Evolutionary conservation across 2,888 invertebrate genomes (phyloP).

Genomic region (Drosophila kambysellisi): DNA sequence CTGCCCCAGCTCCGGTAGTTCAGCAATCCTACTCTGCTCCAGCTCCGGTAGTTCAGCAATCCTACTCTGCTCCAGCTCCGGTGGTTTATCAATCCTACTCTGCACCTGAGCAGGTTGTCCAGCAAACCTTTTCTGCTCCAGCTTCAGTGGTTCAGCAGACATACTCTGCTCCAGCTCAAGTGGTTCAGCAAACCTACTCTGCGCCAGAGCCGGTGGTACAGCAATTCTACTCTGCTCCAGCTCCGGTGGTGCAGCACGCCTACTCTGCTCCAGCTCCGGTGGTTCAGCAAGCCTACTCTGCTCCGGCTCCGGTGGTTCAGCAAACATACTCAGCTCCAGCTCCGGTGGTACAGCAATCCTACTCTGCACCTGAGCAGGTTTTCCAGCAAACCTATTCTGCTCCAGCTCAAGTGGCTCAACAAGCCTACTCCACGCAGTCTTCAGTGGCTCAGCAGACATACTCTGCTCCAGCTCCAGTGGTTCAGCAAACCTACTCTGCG

Average conservation of each 20-base stretch:
- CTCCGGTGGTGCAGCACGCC: neutral
- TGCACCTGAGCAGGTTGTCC: neutral
- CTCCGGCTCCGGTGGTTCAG: neutral
- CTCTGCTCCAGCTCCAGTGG: neutral
- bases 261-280: neutral
- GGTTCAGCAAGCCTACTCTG: neutral
- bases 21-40: neutral
- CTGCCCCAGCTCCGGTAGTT: neutral
- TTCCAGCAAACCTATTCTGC: neutral
- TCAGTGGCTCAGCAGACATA: neutral
- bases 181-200: neutral
- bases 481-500: conserved; percentile 1
- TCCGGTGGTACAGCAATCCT: neutral
- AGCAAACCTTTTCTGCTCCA: neutral
- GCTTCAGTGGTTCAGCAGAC: neutral
- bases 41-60: neutral
- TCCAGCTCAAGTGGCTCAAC: neutral
- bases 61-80: neutral
- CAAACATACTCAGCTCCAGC: neutral
- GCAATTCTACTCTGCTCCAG: neutral
- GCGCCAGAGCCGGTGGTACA: neutral
- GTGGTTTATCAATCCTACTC: neutral
- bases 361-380: neutral
- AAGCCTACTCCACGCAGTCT: neutral
- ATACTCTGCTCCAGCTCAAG: neutral